Evolutionary conservation across 2,888 invertebrate species (phyloP), one percentile per base, ranked within the genome.

Genomic region (Automeris io): DNA sequence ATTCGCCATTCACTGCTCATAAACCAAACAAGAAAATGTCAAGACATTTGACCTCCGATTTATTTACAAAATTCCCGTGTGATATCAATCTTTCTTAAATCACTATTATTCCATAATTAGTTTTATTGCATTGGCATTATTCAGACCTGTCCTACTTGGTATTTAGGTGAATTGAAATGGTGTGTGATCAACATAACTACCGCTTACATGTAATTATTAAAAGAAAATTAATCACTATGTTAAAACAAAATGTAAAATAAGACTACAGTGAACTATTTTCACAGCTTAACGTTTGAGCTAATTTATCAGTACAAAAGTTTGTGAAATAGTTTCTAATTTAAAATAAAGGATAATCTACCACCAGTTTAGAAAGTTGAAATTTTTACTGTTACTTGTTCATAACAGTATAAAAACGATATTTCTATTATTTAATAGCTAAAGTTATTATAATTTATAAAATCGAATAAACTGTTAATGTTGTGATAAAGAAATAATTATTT

Each of bases 41-140:
- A 76, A 72, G 70, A 74, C 61, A 65, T 65, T 60, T 80, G 83
- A 82, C 83, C 83, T 82, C 83, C 72, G 76, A 64, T 61, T 46
- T 53, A 64, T 60, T 59, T 61, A 56, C 57, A 46, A 54, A n/a
- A 57, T 67, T 68, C 54, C 56, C 63, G 46, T 47, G 52, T 37
- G 37, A 52, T 45, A 16, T 29, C 29, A 16, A 33, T 33, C 25
- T 25, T 25, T 21, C 25, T 25, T 8, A 33, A 13, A 31, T n/a
- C n/a, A n/a, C n/a, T n/a, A n/a, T n/a, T n/a, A n/a, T n/a, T n/a
- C n/a, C n/a, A n/a, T n/a, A n/a, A n/a, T n/a, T n/a, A n/a, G n/a
- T n/a, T n/a, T 16, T 31, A 11, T 21, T 42, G 21, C 16, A 32
- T 42, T 49, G 50, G 13, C 33, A 18, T 42, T 39, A 37, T 43